Base-by-base conservation (phyloP, 2,113 vertebrate genomes). In the Gobio gobio region DNA sequence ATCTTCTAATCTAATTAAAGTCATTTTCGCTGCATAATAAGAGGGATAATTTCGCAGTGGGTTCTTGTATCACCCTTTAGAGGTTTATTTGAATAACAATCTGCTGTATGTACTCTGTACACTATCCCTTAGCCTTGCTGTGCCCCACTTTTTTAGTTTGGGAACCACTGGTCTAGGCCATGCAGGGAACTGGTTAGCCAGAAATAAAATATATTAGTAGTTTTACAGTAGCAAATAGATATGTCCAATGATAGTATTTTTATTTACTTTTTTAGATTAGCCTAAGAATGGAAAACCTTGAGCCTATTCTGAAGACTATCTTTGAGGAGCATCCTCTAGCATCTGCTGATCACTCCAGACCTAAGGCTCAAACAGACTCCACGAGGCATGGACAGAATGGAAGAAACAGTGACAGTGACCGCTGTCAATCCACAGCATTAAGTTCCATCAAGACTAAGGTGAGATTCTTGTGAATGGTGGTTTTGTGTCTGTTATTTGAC, bases 381-480 rank as follows among this genome's bases (percentile, higher is more conserved):
- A 13, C 85, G 83, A 68, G 83, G 24, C 0, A 84, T 81, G 63
- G 88, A 84, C 54, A 88, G 83, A 89, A 78, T 47, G 14, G 85
- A 89, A 5, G 87, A 84, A 12, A 73, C 51, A n/a, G 51, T 4
- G 24, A 76, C 10, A 63, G 68, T 61, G 70, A 81, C 33, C 87
- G 5, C 24, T 98, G 96, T 87, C 91, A 87, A 78, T 89, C 86
- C n/a, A 90, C 89, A 83, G 92, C 90, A 20, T 92, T 88, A 54
- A 92, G 83, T 80, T 94, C 92, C 89, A 89, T 97, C 89, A 94
- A 85, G 87, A 89, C 90, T 82, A 94, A 96, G 96, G 97, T 97
- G 92, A 94, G 86, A 66, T 64, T 43, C 26, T 22, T 3, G 9
- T 1, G 1, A 12, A 73, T 63, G 14, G 14, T 66, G 63, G 26